Evolutionary conservation across 2,797 vertebrate species (phyloP).

Genomic region (Notolepis coatsorum): DNA sequence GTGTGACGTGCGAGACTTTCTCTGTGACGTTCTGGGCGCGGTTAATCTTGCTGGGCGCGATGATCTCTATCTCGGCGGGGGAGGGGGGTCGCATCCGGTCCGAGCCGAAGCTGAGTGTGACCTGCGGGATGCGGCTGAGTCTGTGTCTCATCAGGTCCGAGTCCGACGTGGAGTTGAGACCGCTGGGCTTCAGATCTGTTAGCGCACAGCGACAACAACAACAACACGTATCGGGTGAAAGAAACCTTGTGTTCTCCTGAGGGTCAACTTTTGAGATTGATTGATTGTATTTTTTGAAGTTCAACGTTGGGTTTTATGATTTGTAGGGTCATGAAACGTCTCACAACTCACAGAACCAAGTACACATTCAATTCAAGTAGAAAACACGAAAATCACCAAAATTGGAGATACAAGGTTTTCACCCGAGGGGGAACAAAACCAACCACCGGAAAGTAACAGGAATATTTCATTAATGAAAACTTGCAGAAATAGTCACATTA

Average conservation of each 20-base stretch:
- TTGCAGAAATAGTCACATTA: no score
- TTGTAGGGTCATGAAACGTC: no score
- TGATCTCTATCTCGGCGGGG: constrained; percentile 95
- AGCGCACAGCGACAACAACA: not conserved
- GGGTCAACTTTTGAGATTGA: no score
- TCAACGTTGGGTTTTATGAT: no score
- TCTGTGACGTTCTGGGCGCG: constrained; percentile 97
- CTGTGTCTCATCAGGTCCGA: constrained; percentile 91
- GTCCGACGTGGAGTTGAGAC: constrained; percentile 90
- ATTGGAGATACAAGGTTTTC: no score
- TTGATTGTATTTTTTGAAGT: no score
- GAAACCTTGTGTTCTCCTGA: not conserved
- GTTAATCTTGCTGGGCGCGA: constrained; percentile 96
- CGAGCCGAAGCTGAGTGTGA: constrained; percentile 92
- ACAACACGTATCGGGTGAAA: not conserved
- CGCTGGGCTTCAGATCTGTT: constrained; percentile 85
- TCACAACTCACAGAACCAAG: not conserved
- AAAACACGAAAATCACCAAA: no score
- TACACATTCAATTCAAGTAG: not conserved
- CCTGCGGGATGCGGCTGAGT: constrained; percentile 92
- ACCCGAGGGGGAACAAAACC: not conserved
- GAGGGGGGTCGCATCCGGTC: constrained; percentile 91
- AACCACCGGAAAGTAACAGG: no score
- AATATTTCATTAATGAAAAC: no score
- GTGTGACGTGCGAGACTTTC: constrained; percentile 96